Evolutionary conservation across 2,797 vertebrate genomes (phyloP).

Genomic region (Sebastolobus altivelis): DNA sequence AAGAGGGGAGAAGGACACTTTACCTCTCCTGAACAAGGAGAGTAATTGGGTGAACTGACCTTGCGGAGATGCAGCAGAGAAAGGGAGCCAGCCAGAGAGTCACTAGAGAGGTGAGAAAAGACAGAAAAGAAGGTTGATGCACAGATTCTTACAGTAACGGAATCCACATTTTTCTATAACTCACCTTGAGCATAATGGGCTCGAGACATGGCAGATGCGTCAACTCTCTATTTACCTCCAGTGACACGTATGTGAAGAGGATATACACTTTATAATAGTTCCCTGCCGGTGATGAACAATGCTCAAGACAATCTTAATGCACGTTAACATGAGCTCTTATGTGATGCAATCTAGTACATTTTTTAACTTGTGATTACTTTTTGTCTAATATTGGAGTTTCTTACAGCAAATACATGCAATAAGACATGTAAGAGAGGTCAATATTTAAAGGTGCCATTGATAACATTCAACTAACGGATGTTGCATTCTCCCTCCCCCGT

Average conservation of each 20-base stretch:
- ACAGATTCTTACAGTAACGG: neutral
- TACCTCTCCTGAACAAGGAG: constrained; percentile 35
- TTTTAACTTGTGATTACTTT: neutral
- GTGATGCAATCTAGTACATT: neutral
- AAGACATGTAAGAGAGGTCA: neutral
- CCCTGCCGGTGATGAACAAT: neutral
- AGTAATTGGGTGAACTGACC: constrained; percentile 59
- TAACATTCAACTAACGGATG: too few species aligned
- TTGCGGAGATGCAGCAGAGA: constrained; percentile 28
- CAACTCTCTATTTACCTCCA: neutral
- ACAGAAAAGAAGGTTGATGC: neutral
- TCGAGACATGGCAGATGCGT: neutral
- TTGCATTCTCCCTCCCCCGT: accelerated
- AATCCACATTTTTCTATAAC: neutral
- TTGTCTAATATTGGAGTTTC: neutral
- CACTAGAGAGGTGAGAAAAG: constrained; percentile 5
- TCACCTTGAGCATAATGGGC: constrained; percentile 2
- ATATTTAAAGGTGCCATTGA: neutral
- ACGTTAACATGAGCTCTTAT: neutral
- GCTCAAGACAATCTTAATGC: neutral
- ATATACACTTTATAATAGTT: neutral
- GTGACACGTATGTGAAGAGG: neutral
- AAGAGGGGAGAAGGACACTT: constrained; percentile 52
- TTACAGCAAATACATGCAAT: neutral
- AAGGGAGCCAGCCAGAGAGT: constrained; percentile 2